A percentile compares a stretch with the other conserved stretches of the same genome.
Conservation (phyloP, 2,113 vertebrate genomes). For the Centrocercus urophasianus region DNA sequence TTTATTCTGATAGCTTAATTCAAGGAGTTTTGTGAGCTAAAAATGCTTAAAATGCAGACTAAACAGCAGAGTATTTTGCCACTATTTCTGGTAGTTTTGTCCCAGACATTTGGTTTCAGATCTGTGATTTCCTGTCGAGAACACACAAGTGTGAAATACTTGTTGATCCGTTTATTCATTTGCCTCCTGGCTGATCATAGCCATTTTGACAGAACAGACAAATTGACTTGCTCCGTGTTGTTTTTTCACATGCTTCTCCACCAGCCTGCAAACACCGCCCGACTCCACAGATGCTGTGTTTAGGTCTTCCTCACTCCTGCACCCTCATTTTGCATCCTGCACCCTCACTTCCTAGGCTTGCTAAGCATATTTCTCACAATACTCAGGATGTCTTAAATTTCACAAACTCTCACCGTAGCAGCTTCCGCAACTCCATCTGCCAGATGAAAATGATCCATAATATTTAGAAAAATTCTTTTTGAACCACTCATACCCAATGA, state of each 20-base stretch:
- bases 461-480: constrained; percentile 37
- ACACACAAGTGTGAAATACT: constrained; percentile 70
- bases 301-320: neutral
- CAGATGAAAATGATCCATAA: constrained; percentile 45
- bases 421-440: constrained; percentile 36
- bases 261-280: constrained; percentile 19
- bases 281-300: neutral
- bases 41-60: constrained; percentile 55
- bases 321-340: neutral
- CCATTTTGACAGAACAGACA: constrained; percentile 66
- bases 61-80: constrained; percentile 66
- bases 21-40: constrained; percentile 41
- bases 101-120: constrained; percentile 71
- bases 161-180: constrained; percentile 73
- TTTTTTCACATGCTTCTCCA: neutral
- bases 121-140: constrained; percentile 70
- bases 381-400: constrained; percentile 25
- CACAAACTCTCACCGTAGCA: constrained; percentile 5
- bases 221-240: constrained; percentile 46
- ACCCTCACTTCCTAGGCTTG: neutral
- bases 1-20: constrained; percentile 36
- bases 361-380: constrained; percentile 24
- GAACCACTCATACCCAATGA: constrained; percentile 2
- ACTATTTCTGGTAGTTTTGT: constrained; percentile 66
- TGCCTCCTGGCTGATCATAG: constrained; percentile 67